phyloP scores from a whole-genome alignment of 1,140 invertebrate species.

The Musca vetustissima region DNA sequence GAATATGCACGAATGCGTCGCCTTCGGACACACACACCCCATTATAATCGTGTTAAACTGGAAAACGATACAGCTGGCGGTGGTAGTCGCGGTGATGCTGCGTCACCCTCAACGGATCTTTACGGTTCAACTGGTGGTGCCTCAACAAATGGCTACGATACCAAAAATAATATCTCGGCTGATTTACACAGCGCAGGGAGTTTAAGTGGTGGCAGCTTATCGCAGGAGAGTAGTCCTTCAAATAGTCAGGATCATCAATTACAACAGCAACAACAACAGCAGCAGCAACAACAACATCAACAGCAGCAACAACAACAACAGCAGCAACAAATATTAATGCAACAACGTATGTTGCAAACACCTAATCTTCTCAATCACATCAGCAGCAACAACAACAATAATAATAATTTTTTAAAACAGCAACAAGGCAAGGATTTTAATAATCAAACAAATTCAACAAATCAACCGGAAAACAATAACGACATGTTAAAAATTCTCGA shows the following conservation, averaged over 20 bases:
- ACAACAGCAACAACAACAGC: slow-evolving; percentile 38
- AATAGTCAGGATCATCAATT: slow-evolving; percentile 38
- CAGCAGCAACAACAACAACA: slow-evolving; percentile 35
- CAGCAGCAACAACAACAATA: slow-evolving; percentile 30
- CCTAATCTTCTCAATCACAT: slow-evolving; percentile 29
- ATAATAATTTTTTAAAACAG: slow-evolving; percentile 15
- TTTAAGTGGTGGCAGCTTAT: slow-evolving; percentile 11
- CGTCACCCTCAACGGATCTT: slow-evolving; percentile 29
- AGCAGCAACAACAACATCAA: slow-evolving; percentile 37
- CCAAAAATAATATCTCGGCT: background rate
- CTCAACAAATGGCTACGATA: slow-evolving; percentile 7
- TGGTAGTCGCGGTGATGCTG: slow-evolving; percentile 4
- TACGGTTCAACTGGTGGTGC: slow-evolving; percentile 26
- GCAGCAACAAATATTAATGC: slow-evolving; percentile 30
- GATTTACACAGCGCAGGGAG: background rate
- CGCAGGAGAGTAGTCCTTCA: slow-evolving; percentile 32
- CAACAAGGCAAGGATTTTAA: slow-evolving; percentile 32
- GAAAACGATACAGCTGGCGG: slow-evolving; percentile 15
- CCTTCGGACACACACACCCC: slow-evolving; percentile 47
- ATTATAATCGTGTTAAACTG: slow-evolving; percentile 32
- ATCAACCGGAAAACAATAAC: slow-evolving; percentile 42
- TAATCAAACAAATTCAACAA: slow-evolving; percentile 32
- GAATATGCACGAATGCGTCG: slow-evolving; percentile 51
- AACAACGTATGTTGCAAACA: slow-evolving; percentile 27
- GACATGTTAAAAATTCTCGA: slow-evolving; percentile 55